Conservation (phyloP, 2,888 invertebrate species). For the Iselma pallidipennis region DNA sequence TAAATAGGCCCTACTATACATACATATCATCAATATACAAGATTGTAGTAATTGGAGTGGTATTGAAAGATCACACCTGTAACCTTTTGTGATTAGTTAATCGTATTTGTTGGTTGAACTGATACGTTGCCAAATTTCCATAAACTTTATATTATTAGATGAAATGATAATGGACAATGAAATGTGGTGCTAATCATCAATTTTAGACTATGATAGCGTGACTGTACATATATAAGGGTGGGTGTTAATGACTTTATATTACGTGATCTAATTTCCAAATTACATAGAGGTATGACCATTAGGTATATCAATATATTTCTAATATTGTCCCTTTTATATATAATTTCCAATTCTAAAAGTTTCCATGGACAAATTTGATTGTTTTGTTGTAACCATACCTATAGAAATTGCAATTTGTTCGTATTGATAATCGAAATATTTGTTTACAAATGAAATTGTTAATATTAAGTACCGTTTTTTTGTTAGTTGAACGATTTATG, state of each 20-base stretch:
- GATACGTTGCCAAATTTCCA: not conserved
- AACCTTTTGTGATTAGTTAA: not conserved
- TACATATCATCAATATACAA: no score
- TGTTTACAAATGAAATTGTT: not conserved
- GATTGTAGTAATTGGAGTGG: not conserved
- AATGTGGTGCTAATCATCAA: not conserved
- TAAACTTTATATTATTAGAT: not conserved
- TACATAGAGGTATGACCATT: slow-evolving; percentile 32
- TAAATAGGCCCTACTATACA: no score
- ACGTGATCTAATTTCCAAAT: slow-evolving; percentile 44
- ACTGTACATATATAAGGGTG: slow-evolving; percentile 31
- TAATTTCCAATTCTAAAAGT: not conserved
- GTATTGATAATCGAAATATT: not conserved
- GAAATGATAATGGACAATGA: not conserved
- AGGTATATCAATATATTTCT: not conserved
- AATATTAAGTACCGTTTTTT: no score
- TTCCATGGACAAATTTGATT: not conserved
- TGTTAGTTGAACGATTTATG: not conserved
- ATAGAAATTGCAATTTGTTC: not conserved
- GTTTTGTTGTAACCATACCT: not conserved
- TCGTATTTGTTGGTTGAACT: not conserved
- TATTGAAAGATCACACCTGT: not conserved
- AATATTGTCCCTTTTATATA: not conserved
- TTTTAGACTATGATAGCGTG: slow-evolving; percentile 16
- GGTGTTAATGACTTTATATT: slow-evolving; percentile 39